Percentiles rank a stretch among this genome's conserved stretches.
phyloP scores from a whole-genome alignment of 64 coral and sea anemone genomes.

The Platygyra sinensis region DNA sequence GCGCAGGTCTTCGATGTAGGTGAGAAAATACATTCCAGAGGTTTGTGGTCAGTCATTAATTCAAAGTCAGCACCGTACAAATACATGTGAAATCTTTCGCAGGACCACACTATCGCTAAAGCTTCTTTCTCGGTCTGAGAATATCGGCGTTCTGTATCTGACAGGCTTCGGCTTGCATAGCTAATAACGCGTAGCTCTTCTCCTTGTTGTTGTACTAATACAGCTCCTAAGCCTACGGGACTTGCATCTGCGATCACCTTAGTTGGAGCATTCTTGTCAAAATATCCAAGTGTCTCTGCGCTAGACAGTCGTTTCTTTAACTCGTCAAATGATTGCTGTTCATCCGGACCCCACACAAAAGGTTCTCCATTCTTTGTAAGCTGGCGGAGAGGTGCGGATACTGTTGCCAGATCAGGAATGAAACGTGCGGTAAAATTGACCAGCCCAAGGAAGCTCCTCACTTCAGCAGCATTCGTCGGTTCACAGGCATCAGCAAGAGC shows the following conservation, averaged over 20 bases:
- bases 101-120: constrained; percentile 25
- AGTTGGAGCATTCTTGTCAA: constrained; percentile 58
- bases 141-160: constrained; percentile 27
- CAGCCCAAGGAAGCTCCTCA: constrained; percentile 3
- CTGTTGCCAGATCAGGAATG: too few species aligned
- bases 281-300: constrained; percentile 15
- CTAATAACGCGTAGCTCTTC: constrained; percentile 39
- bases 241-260: constrained; percentile 50
- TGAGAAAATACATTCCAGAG: constrained; percentile 57
- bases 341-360: constrained; percentile 9
- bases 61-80: constrained; percentile 37
- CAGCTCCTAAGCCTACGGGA: constrained; percentile 16
- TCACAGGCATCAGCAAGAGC: constrained; percentile 28
- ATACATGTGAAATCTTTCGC: constrained; percentile 3
- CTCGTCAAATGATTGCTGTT: constrained; percentile 23
- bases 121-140: constrained; percentile 37
- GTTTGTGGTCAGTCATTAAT: constrained; percentile 69
- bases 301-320: constrained; percentile 38
- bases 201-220: constrained; percentile 13
- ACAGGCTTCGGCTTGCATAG: constrained; percentile 42
- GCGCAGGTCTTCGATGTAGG: constrained; percentile 48
- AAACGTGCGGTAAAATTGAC: not conserved
- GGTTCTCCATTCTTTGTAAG: constrained; percentile 36
- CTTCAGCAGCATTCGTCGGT: constrained; percentile 32
- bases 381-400: not conserved